Evolutionary conservation across 2,888 invertebrate species (phyloP).

Genomic region (Platycnemis pennipes): DNA sequence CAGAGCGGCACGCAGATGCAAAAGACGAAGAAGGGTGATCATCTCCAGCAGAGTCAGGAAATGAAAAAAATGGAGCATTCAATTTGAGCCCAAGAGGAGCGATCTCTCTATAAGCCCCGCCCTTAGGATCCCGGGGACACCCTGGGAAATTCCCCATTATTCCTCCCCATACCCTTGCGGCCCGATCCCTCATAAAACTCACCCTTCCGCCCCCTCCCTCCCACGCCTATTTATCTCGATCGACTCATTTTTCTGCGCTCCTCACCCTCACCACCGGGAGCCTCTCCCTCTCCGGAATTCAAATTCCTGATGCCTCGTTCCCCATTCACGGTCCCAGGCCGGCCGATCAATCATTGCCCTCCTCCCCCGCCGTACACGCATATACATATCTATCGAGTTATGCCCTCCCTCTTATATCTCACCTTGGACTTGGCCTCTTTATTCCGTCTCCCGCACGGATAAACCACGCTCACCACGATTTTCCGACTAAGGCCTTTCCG

Average conservation of each 20-base stretch:
- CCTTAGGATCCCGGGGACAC: not conserved
- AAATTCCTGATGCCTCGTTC: not conserved
- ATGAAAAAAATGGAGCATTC: not conserved
- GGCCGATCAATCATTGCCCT: not conserved
- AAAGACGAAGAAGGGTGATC: not conserved
- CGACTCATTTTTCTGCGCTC: not conserved
- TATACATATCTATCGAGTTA: constrained; percentile 18
- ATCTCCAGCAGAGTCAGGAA: not conserved
- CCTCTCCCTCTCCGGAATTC: not conserved
- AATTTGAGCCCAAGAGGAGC: not conserved
- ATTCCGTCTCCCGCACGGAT: not conserved
- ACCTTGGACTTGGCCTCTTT: not conserved
- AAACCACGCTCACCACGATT: not conserved
- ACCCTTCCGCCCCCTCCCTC: not conserved
- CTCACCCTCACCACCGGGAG: not conserved
- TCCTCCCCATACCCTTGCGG: not conserved
- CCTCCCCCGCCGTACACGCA: not conserved
- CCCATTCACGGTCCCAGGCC: not conserved
- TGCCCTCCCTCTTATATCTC: not conserved
- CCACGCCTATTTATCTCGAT: constrained; percentile 1
- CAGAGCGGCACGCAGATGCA: not conserved
- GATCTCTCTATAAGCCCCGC: not conserved
- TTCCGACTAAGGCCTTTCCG: too few species aligned
- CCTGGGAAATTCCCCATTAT: not conserved
- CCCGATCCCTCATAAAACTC: not conserved